Percentiles rank a stretch among this genome's conserved stretches.
These are phyloP conservation scores for Ceratitis capitata DNA, from an alignment of 1,140 invertebrate species.

Conservation along the genomic window DNA sequence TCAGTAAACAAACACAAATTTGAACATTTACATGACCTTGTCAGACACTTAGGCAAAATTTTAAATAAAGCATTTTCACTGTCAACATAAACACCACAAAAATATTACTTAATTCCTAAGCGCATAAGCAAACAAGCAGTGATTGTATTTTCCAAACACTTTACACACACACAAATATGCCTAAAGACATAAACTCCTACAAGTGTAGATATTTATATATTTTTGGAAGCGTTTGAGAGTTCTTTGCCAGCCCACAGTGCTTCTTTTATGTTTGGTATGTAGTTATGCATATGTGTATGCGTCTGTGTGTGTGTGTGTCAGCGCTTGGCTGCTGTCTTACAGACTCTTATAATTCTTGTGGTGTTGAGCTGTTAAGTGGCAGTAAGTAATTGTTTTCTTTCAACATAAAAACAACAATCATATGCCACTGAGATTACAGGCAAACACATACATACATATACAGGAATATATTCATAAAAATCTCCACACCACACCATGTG, in stretches of 20 bases:
- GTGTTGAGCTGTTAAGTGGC: slow-evolving; percentile 36
- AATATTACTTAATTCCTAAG: neutral
- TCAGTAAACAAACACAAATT: too few relatives aligned
- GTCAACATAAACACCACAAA: too few relatives aligned
- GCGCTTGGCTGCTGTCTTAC: neutral
- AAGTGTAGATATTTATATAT: neutral
- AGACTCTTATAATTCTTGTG: neutral
- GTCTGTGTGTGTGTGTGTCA: neutral
- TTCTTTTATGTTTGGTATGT: neutral
- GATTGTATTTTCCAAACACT: neutral
- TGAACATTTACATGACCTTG: too few relatives aligned
- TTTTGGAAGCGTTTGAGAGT: neutral
- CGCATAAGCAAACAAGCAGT: neutral
- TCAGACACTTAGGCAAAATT: too few relatives aligned
- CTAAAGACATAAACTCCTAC: neutral
- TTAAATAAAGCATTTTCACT: too few relatives aligned
- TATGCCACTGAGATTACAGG: neutral
- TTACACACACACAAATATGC: neutral
- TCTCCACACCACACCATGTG: too few relatives aligned
- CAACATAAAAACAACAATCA: neutral
- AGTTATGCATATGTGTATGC: too few relatives aligned
- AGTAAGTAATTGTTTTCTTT: slow-evolving; percentile 31
- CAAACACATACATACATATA: neutral
- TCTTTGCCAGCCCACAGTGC: neutral
- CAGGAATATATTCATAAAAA: neutral